Evolutionary conservation across 2,888 invertebrate species (phyloP).

Genomic region (Phyto melanocephala): DNA sequence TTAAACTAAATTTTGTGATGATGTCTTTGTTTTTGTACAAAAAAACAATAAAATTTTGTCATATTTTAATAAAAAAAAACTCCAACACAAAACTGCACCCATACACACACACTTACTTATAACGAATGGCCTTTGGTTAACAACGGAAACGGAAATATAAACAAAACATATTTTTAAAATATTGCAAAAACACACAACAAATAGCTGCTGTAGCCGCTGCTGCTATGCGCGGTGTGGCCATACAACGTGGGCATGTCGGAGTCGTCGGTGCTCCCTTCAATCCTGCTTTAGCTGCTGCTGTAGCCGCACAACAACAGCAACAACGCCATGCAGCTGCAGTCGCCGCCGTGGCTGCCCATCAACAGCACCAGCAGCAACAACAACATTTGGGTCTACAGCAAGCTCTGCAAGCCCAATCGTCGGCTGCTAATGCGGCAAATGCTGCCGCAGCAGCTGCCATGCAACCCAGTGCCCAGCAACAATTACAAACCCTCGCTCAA

Average conservation of each 20-base stretch:
- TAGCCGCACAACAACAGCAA: conserved; percentile 81
- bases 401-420: conserved; percentile 73
- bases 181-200: neutral
- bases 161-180: conserved; percentile 52
- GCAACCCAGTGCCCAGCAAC: conserved; percentile 80
- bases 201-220: conserved; percentile 81
- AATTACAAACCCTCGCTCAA: conserved; percentile 80
- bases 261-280: conserved; percentile 81
- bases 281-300: conserved; percentile 82
- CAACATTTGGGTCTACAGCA: conserved; percentile 70
- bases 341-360: conserved; percentile 82
- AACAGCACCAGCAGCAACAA: conserved; percentile 77
- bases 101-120: conserved; percentile 6
- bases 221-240: conserved; percentile 90
- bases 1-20: conserved; percentile 45
- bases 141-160: conserved; percentile 49
- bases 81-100: conserved; percentile 4
- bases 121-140: conserved; percentile 7
- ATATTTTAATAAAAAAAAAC: neutral
- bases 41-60: conserved; percentile 19
- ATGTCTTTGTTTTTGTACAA: conserved; percentile 58
- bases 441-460: conserved; percentile 76
- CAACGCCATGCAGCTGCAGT: conserved; percentile 78
- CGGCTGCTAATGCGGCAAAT: conserved; percentile 80
- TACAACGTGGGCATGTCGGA: conserved; percentile 84